These are phyloP conservation scores for Turritopsis rubra DNA, from an alignment of 30 jellyfish, hydroid and myxozoan species.

Conservation along the genomic window DNA sequence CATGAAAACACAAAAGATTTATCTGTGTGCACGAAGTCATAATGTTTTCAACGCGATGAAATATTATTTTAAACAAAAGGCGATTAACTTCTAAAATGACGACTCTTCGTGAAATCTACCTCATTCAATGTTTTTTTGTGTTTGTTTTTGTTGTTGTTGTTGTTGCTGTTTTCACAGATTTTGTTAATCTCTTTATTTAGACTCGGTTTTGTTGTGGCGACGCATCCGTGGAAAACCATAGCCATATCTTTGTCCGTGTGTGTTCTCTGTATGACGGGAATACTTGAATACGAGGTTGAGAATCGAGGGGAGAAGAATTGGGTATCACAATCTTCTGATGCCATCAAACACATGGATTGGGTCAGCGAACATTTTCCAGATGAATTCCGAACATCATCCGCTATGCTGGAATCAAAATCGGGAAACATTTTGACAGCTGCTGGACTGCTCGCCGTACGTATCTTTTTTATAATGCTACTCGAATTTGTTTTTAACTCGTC, in stretches of 20 bases:
- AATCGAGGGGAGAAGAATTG: conserved; percentile 74
- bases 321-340: conserved; percentile 70
- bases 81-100: too few species aligned
- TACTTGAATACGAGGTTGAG: conserved; percentile 45
- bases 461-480: background rate
- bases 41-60: too few species aligned
- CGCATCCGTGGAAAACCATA: conserved; percentile 42
- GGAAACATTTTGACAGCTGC: conserved; percentile 46
- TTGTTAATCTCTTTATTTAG: background rate
- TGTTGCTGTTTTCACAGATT: too few species aligned
- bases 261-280: conserved; percentile 58
- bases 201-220: conserved; percentile 47
- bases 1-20: too few species aligned
- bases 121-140: too few species aligned
- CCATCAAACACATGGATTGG: conserved; percentile 36
- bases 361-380: conserved; percentile 47
- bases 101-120: too few species aligned
- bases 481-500: background rate
- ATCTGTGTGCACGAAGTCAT: too few species aligned
- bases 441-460: conserved; percentile 45
- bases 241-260: conserved; percentile 35
- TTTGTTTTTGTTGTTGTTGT: background rate
- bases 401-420: conserved; percentile 40
- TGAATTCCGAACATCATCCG: conserved; percentile 33
- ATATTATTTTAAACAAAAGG: too few species aligned